phyloP scores from a whole-genome alignment of 2,797 vertebrate species.

The Schizopygopsis pylzovi region DNA sequence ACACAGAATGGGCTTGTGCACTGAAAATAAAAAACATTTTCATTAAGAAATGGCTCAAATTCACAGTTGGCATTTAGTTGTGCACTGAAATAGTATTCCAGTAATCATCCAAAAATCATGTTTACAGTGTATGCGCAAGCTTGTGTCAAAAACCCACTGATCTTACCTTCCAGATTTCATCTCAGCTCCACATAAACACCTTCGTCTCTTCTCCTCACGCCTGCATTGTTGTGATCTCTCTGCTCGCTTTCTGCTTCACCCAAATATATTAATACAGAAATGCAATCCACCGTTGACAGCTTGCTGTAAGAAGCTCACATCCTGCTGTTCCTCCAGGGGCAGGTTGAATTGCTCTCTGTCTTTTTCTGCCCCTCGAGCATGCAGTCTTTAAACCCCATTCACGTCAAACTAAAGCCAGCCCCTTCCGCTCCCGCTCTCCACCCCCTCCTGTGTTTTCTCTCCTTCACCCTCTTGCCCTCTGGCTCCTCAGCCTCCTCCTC shows the following conservation, averaged over 20 bases:
- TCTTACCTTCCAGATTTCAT: constrained; percentile 80
- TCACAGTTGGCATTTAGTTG: not conserved
- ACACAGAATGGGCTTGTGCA: not conserved
- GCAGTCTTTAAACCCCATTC: constrained; percentile 79
- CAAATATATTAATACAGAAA: constrained; percentile 24
- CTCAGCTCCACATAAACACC: constrained; percentile 74
- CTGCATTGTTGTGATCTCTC: constrained; percentile 78
- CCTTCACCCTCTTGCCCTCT: constrained; percentile 49
- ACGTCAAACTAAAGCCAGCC: constrained; percentile 78
- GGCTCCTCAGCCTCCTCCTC: constrained; percentile 37
- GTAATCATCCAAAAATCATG: not conserved
- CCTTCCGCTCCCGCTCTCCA: constrained; percentile 66
- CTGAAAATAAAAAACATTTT: not conserved
- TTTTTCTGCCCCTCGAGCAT: constrained; percentile 66
- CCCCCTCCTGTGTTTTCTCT: constrained; percentile 58
- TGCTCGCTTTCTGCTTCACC: constrained; percentile 37
- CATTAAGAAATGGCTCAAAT: not conserved
- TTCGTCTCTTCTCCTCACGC: constrained; percentile 74
- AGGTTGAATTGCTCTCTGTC: constrained; percentile 78
- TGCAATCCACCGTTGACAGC: constrained; percentile 57
- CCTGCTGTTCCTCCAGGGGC: constrained; percentile 75
- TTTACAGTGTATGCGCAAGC: not conserved
- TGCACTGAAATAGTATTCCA: not conserved
- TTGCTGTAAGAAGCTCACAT: constrained; percentile 53
- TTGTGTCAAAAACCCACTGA: not conserved